phyloP scores from a whole-genome alignment of 2,797 vertebrate genomes.

The Melanotaenia boesemani region DNA sequence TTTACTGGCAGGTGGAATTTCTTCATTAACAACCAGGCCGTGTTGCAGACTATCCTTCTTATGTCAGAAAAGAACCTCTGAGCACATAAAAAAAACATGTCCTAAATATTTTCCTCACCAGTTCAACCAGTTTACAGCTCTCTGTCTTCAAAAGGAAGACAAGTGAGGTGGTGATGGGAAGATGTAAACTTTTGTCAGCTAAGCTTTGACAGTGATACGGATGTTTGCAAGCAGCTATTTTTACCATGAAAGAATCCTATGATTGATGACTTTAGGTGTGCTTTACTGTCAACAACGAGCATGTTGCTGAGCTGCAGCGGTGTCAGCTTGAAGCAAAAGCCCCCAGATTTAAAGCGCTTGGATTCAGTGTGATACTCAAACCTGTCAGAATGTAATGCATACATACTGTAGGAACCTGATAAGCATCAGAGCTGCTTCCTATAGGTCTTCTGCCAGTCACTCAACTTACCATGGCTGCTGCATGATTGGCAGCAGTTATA shows the following conservation, averaged over 20 bases:
- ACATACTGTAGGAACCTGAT: conserved; percentile 29
- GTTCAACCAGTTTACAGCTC: background rate
- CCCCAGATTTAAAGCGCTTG: conserved; percentile 16
- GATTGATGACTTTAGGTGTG: conserved; percentile 50
- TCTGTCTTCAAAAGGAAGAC: background rate
- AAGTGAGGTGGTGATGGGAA: conserved; percentile 15
- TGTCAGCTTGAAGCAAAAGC: conserved; percentile 58
- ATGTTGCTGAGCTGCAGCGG: conserved; percentile 21
- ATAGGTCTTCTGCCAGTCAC: conserved; percentile 29
- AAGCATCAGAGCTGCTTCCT: conserved; percentile 46
- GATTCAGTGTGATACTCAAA: conserved; percentile 8
- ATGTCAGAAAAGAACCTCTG: background rate
- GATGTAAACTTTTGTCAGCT: conserved; percentile 29
- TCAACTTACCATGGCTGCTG: conserved; percentile 49
- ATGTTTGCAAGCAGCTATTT: conserved; percentile 42
- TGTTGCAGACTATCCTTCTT: background rate
- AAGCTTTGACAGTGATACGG: conserved; percentile 13
- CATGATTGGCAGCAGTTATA: conserved; percentile 72
- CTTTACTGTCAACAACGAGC: conserved; percentile 33
- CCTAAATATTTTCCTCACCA: background rate
- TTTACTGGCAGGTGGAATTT: background rate
- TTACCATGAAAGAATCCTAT: conserved; percentile 24
- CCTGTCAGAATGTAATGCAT: conserved; percentile 26
- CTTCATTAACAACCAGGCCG: conserved; percentile 1
- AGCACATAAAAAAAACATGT: conserved; percentile 4